Conservation (phyloP, 2,797 vertebrate species). For the Apodemus agrarius region DNA sequence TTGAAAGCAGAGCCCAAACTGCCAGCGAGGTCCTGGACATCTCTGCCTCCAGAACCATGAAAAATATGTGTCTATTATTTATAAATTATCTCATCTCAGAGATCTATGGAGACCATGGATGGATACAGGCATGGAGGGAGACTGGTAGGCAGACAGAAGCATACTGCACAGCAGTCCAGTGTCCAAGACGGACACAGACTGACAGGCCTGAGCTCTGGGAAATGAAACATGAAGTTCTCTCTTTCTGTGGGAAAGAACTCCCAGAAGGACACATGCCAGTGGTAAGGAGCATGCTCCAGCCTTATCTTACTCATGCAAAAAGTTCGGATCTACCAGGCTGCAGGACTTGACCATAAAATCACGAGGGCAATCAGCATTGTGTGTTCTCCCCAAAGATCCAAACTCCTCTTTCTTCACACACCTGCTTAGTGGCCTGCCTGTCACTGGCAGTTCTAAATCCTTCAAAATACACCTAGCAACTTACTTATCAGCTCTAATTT, state of each 20-base stretch:
- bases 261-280: fast-evolving
- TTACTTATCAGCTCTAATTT: background rate
- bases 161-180: background rate
- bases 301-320: background rate
- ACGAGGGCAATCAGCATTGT: background rate
- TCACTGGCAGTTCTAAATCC: background rate
- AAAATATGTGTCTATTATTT: background rate
- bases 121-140: no score
- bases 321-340: background rate
- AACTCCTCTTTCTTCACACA: background rate
- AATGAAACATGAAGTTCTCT: fast-evolving
- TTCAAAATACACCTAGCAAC: no score
- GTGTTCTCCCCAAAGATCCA: background rate
- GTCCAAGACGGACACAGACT: background rate
- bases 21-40: background rate
- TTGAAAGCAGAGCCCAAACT: background rate
- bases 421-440: background rate
- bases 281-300: background rate
- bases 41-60: no score
- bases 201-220: background rate
- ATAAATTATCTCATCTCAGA: background rate
- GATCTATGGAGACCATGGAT: background rate
- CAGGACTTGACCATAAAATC: background rate
- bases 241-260: background rate
- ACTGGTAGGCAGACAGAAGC: background rate